Conservation (phyloP, 1,140 invertebrate genomes). For the Mercenaria mercenaria region DNA sequence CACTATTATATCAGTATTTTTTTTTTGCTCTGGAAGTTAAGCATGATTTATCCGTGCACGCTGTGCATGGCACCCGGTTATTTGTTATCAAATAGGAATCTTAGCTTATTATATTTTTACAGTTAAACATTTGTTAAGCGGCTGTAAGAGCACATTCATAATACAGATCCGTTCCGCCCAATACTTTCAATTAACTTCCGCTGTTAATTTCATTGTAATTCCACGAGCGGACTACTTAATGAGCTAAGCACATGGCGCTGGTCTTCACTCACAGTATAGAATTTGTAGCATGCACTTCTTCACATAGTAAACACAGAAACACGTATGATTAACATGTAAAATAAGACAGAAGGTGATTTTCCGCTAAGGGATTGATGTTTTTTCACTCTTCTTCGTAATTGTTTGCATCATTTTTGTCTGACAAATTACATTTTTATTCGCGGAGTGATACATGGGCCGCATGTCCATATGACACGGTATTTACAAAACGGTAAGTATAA, state of each 20-base stretch:
- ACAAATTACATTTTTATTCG: slow-evolving; percentile 61
- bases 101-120: slow-evolving; percentile 49
- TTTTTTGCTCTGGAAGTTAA: not conserved
- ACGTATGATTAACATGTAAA: slow-evolving; percentile 52
- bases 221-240: slow-evolving; percentile 45
- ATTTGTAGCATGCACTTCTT: slow-evolving; percentile 48
- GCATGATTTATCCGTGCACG: slow-evolving; percentile 21
- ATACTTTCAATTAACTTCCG: slow-evolving; percentile 60
- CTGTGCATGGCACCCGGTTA: not conserved
- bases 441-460: slow-evolving; percentile 40
- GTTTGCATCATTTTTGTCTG: slow-evolving; percentile 60
- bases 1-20: not conserved
- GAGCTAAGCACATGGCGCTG: slow-evolving; percentile 33
- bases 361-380: slow-evolving; percentile 30
- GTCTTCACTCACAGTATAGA: slow-evolving; percentile 28
- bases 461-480: slow-evolving; percentile 25
- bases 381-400: slow-evolving; percentile 13
- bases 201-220: slow-evolving; percentile 63
- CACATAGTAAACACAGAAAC: slow-evolving; percentile 33
- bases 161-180: slow-evolving; percentile 53
- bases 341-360: slow-evolving; percentile 45
- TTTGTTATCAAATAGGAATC: slow-evolving; percentile 25
- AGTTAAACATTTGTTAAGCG: slow-evolving; percentile 54
- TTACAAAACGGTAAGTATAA: slow-evolving; percentile 33
- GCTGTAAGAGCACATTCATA: not conserved